Evolutionary conservation across 1,140 invertebrate genomes (phyloP), one percentile per base, ranked within the genome.

Genomic region (Drosophila ambigua): DNA sequence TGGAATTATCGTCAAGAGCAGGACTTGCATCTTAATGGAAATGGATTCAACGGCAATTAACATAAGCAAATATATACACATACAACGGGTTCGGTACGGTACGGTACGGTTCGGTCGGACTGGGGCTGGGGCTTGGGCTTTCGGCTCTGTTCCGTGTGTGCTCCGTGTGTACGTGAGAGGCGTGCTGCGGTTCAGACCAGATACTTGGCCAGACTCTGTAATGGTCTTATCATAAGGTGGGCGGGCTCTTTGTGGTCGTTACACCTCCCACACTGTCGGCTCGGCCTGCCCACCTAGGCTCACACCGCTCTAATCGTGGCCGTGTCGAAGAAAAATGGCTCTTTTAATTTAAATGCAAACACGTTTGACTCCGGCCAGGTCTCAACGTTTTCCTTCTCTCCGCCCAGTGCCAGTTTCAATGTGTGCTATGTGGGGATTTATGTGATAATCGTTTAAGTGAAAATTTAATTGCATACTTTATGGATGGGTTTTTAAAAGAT

Each of bases 381-480:
- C 35, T 13, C 13, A 13, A 13, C 35, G 11, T 31, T 9, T 31
- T 39, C 11, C 35, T 5, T 39, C 46, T 66, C 51, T 65, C 61
- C 24, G 13, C 41, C 39, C 39, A 13, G 9, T 52, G 39, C 15
- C 43, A 28, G 43, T 57, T 24, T 49, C 26, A 51, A 16, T 59
- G 57, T 54, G 35, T 59, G 49, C 35, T 53, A 59, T 74, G 71
- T 43, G 61, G 72, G 89, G 89, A 91, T 91, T 91, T 91, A 91
- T 91, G 85, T 88, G 90, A 91, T 91, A 91, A 91, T 91, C 90
- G 87, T 84, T 91, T 91, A 91, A 91, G 90, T 91, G 90, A 91
- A 91, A 91, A 91, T 91, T 91, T 91, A 91, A 91, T 91, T 91
- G 90, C 90, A 84, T 90, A 84, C 85, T 91, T 91, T 91, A 91